phyloP scores from a whole-genome alignment of 2,113 vertebrate species.

The Acanthisitta chloris region DNA sequence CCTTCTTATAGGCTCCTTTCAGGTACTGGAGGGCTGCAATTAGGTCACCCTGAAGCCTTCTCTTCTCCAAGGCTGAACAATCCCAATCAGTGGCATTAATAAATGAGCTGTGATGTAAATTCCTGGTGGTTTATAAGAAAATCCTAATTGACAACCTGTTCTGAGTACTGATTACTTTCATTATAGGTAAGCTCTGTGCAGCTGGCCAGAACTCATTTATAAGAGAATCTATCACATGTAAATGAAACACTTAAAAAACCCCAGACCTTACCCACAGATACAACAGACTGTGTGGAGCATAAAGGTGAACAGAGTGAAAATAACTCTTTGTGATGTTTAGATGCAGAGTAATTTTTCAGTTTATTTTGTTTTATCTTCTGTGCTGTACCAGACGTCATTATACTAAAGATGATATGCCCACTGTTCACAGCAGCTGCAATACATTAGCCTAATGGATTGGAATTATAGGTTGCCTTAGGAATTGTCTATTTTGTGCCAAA shows the following conservation, averaged over 20 bases:
- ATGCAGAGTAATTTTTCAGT: conserved; percentile 20
- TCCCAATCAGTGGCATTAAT: background rate
- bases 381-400: conserved; percentile 40
- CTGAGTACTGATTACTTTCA: background rate
- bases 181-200: background rate
- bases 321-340: background rate
- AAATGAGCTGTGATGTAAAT: background rate
- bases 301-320: background rate
- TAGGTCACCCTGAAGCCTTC: background rate
- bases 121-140: background rate
- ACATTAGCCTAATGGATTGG: conserved; percentile 72
- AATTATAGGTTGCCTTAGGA: conserved; percentile 68
- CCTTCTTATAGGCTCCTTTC: background rate
- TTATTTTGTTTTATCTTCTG: conserved; percentile 58
- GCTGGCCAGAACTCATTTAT: background rate
- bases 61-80: background rate
- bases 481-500: conserved; percentile 61
- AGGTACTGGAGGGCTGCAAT: background rate
- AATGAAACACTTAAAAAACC: background rate
- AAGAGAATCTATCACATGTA: background rate
- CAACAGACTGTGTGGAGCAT: background rate
- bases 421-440: conserved; percentile 67
- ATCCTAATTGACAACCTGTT: background rate
- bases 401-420: conserved; percentile 47
- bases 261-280: background rate